Conservation (phyloP, 2,797 vertebrate species). For the Eulemur coronatus region DNA sequence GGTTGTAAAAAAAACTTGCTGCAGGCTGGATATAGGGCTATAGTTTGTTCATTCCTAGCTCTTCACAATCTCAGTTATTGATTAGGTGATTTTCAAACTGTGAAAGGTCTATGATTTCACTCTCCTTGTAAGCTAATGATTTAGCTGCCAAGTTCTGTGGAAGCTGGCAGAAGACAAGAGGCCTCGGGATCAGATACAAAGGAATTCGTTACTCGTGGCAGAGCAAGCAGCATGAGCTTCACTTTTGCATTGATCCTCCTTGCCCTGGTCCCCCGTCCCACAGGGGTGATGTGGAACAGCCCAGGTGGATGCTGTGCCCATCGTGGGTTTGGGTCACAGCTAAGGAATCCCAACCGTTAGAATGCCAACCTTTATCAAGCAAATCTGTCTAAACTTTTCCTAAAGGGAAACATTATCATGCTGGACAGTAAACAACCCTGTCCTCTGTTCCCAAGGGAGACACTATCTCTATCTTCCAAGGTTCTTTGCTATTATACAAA, state of each 20-base stretch:
- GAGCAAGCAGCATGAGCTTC: fast-evolving
- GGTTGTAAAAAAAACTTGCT: neutral
- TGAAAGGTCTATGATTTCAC: neutral
- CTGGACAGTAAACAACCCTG: neutral
- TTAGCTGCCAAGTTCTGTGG: neutral
- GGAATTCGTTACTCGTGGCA: neutral
- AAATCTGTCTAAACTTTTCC: neutral
- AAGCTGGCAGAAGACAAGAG: neutral
- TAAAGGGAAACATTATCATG: neutral
- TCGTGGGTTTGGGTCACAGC: neutral
- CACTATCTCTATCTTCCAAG: fast-evolving
- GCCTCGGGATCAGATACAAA: neutral
- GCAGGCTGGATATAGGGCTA: neutral
- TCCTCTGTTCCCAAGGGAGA: neutral
- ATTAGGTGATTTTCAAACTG: neutral
- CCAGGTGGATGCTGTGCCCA: no score
- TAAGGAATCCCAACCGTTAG: neutral
- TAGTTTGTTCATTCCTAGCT: neutral
- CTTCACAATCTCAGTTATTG: neutral
- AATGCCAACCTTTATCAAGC: neutral
- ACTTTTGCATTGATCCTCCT: neutral
- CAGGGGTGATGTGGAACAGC: fast-evolving
- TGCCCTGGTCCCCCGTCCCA: fast-evolving
- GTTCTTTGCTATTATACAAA: neutral
- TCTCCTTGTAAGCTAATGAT: neutral